These are phyloP conservation scores for Chitala chitala DNA, from an alignment of 2,113 vertebrate species.

Conservation along the genomic window DNA sequence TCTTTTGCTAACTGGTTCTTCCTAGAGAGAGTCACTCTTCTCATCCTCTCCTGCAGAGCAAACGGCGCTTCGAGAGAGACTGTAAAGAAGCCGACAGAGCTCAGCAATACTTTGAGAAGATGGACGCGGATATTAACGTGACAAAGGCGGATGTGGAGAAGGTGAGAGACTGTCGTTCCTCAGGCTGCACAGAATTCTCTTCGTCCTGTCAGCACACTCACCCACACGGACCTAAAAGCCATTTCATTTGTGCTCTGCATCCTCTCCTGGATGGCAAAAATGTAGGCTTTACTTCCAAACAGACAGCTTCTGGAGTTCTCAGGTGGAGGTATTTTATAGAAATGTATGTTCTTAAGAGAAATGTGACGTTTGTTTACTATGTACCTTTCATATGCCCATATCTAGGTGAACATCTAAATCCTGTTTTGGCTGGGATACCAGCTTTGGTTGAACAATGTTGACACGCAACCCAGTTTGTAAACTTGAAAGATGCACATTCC, in stretches of 20 bases:
- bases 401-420: not conserved
- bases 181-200: not conserved
- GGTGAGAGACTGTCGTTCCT: slow-evolving; percentile 57
- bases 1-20: too few relatives aligned
- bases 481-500: too few relatives aligned
- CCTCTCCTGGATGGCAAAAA: too few relatives aligned
- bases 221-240: too few relatives aligned
- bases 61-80: slow-evolving; percentile 85
- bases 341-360: too few relatives aligned
- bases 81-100: slow-evolving; percentile 93
- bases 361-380: not conserved
- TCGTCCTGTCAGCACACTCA: not conserved
- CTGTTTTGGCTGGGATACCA: not conserved
- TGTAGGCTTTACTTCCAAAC: not conserved
- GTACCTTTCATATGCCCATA: not conserved
- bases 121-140: slow-evolving; percentile 97
- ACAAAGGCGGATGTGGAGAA: slow-evolving; percentile 98
- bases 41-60: slow-evolving; percentile 62
- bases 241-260: not conserved
- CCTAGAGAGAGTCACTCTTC: slow-evolving; percentile 3
- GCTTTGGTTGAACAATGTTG: not conserved
- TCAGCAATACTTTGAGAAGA: slow-evolving; percentile 93
- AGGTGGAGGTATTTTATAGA: too few relatives aligned
- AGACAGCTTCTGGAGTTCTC: too few relatives aligned
- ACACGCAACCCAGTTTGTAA: not conserved